These are phyloP conservation scores for Rhimphoctona megacephalus DNA, from an alignment of 2,888 invertebrate genomes.

Conservation along the genomic window DNA sequence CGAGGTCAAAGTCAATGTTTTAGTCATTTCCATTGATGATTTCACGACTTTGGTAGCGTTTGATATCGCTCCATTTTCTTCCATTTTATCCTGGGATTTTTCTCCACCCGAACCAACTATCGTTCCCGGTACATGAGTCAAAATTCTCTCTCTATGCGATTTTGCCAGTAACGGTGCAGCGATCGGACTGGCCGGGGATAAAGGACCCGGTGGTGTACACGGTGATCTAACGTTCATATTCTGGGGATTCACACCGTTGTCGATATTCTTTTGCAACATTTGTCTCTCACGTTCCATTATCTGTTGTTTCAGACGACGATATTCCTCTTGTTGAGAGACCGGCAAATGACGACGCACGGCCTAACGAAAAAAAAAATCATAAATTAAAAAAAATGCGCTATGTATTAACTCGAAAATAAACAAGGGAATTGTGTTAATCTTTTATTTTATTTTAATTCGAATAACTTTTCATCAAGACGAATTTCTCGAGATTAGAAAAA, in stretches of 20 bases:
- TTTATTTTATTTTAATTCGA: background rate
- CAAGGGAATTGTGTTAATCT: background rate
- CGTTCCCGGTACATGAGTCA: background rate
- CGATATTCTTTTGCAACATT: slow-evolving; percentile 72
- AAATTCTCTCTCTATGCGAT: slow-evolving; percentile 9
- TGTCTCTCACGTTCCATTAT: slow-evolving; percentile 81
- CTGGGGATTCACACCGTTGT: slow-evolving; percentile 55
- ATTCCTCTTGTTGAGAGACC: slow-evolving; percentile 83
- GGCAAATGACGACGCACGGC: slow-evolving; percentile 84
- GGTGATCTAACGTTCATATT: slow-evolving; percentile 52
- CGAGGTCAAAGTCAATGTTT: slow-evolving; percentile 15
- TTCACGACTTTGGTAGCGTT: slow-evolving; percentile 39
- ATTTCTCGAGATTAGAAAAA: background rate
- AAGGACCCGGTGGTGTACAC: slow-evolving; percentile 66
- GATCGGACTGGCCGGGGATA: slow-evolving; percentile 68
- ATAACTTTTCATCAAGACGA: background rate
- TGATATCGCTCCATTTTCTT: background rate
- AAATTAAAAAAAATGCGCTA: background rate
- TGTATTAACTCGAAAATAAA: background rate
- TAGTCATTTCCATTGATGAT: slow-evolving; percentile 28
- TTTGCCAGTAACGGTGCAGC: slow-evolving; percentile 20
- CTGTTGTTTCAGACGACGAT: slow-evolving; percentile 83
- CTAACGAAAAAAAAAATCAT: slow-evolving; percentile 74
- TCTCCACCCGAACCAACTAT: slow-evolving; percentile 45
- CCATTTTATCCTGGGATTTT: slow-evolving; percentile 26